phyloP scores from a whole-genome alignment of 2,113 vertebrate species.

The Oryzias javanicus region DNA sequence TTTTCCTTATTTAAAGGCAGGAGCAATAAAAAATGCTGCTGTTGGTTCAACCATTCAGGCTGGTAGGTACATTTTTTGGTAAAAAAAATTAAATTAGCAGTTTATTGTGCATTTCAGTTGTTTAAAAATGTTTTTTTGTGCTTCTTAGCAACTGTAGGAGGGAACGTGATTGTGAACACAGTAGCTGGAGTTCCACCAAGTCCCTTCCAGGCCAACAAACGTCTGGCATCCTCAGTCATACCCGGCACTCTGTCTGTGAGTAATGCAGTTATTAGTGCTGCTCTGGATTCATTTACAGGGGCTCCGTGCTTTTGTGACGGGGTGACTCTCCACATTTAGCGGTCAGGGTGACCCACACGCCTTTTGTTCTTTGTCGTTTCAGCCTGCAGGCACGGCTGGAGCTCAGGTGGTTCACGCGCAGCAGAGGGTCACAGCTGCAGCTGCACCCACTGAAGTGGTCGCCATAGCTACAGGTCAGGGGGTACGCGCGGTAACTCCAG shows the following conservation, averaged over 20 bases:
- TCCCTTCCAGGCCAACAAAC: slow-evolving; percentile 94
- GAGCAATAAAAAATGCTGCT: slow-evolving; percentile 88
- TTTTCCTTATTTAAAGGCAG: slow-evolving; percentile 79
- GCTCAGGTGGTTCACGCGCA: slow-evolving; percentile 89
- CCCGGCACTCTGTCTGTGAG: slow-evolving; percentile 87
- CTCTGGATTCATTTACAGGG: slow-evolving; percentile 23
- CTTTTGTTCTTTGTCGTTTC: slow-evolving; percentile 3
- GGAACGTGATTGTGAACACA: slow-evolving; percentile 93
- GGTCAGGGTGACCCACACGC: not conserved
- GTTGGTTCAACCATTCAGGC: slow-evolving; percentile 89
- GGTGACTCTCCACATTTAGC: slow-evolving; percentile 6
- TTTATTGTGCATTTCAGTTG: slow-evolving; percentile 11
- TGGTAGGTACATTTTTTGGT: slow-evolving; percentile 75
- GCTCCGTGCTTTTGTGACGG: slow-evolving; percentile 10
- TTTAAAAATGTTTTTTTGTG: slow-evolving; percentile 42
- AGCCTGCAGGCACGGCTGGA: slow-evolving; percentile 78
- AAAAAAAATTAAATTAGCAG: not conserved
- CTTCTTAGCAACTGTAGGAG: slow-evolving; percentile 86
- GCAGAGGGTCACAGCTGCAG: slow-evolving; percentile 77
- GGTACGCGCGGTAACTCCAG: slow-evolving; percentile 83
- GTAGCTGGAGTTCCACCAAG: slow-evolving; percentile 87
- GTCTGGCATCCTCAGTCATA: slow-evolving; percentile 87
- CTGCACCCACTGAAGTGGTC: slow-evolving; percentile 82
- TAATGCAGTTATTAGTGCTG: slow-evolving; percentile 34
- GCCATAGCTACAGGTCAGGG: slow-evolving; percentile 83